Conservation (phyloP, 1,140 invertebrate genomes). For the Dreissena polymorpha region DNA sequence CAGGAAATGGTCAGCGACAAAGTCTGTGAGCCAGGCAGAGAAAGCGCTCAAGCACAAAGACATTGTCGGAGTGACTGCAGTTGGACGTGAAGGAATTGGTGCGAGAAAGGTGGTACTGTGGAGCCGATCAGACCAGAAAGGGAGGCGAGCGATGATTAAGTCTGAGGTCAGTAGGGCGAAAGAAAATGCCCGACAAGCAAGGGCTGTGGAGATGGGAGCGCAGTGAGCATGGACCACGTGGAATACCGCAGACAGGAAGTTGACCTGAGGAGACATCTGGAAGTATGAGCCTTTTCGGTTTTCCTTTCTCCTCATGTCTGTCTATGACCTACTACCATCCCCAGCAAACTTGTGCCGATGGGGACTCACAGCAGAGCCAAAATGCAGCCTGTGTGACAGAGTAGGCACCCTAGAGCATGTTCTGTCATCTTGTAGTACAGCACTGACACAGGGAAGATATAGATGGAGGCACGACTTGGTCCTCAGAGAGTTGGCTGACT, state of each 20-base stretch:
- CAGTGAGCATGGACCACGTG: constrained; percentile 28
- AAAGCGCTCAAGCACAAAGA: constrained; percentile 1
- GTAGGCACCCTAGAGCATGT: constrained; percentile 28
- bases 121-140: constrained; percentile 16
- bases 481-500: constrained; percentile 40
- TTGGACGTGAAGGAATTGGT: constrained; percentile 28
- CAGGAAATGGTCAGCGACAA: background rate
- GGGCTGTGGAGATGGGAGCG: constrained; percentile 16
- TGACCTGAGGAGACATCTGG: constrained; percentile 43
- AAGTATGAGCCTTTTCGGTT: constrained; percentile 26
- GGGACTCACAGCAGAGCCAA: constrained; percentile 6
- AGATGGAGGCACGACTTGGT: constrained; percentile 32
- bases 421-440: constrained; percentile 30
- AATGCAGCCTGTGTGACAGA: constrained; percentile 1
- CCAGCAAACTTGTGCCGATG: constrained; percentile 17
- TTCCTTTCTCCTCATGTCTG: constrained; percentile 21
- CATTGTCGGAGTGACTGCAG: constrained; percentile 26
- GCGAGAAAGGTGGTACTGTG: constrained; percentile 7
- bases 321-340: constrained; percentile 17
- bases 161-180: background rate
- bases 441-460: constrained; percentile 33
- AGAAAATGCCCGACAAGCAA: constrained; percentile 15
- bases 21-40: background rate
- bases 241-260: constrained; percentile 34
- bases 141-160: constrained; percentile 16